phyloP scores from a whole-genome alignment of 2,797 vertebrate species.

The Karalla daura region DNA sequence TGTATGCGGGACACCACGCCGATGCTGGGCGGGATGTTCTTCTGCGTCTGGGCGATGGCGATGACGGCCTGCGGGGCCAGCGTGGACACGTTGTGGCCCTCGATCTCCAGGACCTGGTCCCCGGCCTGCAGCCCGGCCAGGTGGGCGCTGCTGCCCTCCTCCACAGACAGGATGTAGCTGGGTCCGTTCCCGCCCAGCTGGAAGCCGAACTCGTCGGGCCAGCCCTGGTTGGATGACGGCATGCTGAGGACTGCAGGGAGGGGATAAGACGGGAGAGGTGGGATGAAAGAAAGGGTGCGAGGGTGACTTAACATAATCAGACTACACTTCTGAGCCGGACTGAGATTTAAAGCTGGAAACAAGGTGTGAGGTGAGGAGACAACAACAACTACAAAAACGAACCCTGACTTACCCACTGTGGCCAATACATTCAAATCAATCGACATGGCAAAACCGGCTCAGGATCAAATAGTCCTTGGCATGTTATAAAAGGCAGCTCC shows the following conservation, averaged over 20 bases:
- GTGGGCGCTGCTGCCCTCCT: constrained; percentile 94
- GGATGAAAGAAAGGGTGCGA: background rate
- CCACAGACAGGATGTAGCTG: constrained; percentile 93
- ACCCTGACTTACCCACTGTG: constrained; percentile 45
- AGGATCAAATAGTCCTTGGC: constrained; percentile 29
- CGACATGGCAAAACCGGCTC: constrained; percentile 24
- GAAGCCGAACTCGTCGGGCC: constrained; percentile 98
- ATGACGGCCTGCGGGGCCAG: constrained; percentile 85
- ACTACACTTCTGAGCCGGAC: background rate
- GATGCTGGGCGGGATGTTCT: constrained; percentile 94
- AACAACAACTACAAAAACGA: background rate
- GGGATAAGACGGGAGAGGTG: background rate
- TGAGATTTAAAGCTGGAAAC: background rate
- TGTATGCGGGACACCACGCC: constrained; percentile 93
- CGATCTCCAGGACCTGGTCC: constrained; percentile 96
- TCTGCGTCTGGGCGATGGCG: constrained; percentile 87
- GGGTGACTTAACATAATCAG: too few species aligned
- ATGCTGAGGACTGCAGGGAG: constrained; percentile 85
- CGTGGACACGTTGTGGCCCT: constrained; percentile 90
- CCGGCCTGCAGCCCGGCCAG: constrained; percentile 90
- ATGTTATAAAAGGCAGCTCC: constrained; percentile 6
- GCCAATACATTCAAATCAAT: constrained; percentile 50
- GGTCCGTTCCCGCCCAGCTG: constrained; percentile 90
- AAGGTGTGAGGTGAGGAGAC: background rate
- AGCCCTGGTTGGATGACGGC: constrained; percentile 92